Base-by-base conservation (phyloP, 2,113 vertebrate genomes). In the Origma solitaria region DNA sequence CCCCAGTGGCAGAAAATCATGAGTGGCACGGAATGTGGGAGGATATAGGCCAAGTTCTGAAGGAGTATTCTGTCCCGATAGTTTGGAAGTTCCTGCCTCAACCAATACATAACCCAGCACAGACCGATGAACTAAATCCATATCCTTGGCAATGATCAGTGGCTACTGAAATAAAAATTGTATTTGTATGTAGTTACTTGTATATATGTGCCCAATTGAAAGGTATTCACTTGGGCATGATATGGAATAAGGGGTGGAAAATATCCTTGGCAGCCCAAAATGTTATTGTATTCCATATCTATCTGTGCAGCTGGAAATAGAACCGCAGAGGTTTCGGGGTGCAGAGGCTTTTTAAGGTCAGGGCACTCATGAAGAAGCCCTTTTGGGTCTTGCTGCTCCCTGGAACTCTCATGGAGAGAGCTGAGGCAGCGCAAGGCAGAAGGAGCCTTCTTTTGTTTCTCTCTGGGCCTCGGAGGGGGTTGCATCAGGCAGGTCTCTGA, bases 301-400 rank as follows among this genome's bases (percentile, higher is more conserved):
- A 3, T 51, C 53, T 44, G 17, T 27, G 16, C 33, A 27, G 22
- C 22, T 2, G 7, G 21, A 51, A 77, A 51, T 15, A 3, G 17
- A 66, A 44, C 37, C 14, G 15, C 11, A 0, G 0, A 33, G 18
- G 17, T 44, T 60, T 58, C 42, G 17, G 27, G 11, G 4, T 51
- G 17, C 7, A 0, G 0, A 51, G 13, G 8, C 13, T 33, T 68
- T 68, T 33, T 33, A 68, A 51, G 9, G 6, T 33, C 0, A 0
- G 2, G 33, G 9, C 5, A 44, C 9, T 33, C 9, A 77, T 51
- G 61, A 76, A 44, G 31, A 50, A 60, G 9, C 6, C 2, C 9
- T 68, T 86, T 68, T 15, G 37, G 7, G 6, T 33, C 17, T 37
- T 51, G 7, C 9, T 44, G 60, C 60, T 33, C 45, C 18, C 27